A percentile compares a stretch with the other conserved stretches of the same genome.
These are phyloP conservation scores for Azorinus chamasolen DNA, from an alignment of 2,888 invertebrate species.

Conservation along the genomic window DNA sequence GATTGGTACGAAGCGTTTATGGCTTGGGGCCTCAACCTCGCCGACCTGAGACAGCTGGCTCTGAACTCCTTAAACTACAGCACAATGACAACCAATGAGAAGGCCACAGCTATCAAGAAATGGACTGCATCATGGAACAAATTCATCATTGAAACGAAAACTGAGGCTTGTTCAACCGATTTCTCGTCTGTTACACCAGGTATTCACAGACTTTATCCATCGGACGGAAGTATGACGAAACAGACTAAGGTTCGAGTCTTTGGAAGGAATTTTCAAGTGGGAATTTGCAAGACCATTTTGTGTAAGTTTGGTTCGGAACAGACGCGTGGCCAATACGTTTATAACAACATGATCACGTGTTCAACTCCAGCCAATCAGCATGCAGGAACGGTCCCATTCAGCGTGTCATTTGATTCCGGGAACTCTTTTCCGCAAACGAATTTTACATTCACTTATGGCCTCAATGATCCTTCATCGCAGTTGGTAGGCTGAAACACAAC, in stretches of 20 bases:
- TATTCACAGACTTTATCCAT: slow-evolving; percentile 32
- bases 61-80: slow-evolving; percentile 52
- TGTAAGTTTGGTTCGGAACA: slow-evolving; percentile 43
- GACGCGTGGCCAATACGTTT: slow-evolving; percentile 32
- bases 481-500: too few species aligned
- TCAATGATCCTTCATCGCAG: too few species aligned
- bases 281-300: slow-evolving; percentile 42
- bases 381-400: slow-evolving; percentile 7
- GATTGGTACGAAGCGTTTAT: slow-evolving; percentile 65
- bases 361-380: slow-evolving; percentile 7
- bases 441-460: too few species aligned
- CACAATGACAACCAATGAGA: slow-evolving; percentile 39
- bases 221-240: slow-evolving; percentile 19
- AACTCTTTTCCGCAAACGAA: too few species aligned
- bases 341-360: slow-evolving; percentile 43
- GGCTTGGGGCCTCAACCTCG: slow-evolving; percentile 55
- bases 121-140: slow-evolving; percentile 38
- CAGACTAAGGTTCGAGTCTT: slow-evolving; percentile 49
- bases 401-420: slow-evolving; percentile 28
- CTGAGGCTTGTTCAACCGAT: slow-evolving; percentile 35
- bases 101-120: slow-evolving; percentile 31
- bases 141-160: slow-evolving; percentile 37
- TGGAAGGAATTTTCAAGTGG: slow-evolving; percentile 48
- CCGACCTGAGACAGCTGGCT: slow-evolving; percentile 48
- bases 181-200: slow-evolving; percentile 7